phyloP scores from a whole-genome alignment of 2,888 invertebrate species.

The Rhimphoctona megacephalus region DNA sequence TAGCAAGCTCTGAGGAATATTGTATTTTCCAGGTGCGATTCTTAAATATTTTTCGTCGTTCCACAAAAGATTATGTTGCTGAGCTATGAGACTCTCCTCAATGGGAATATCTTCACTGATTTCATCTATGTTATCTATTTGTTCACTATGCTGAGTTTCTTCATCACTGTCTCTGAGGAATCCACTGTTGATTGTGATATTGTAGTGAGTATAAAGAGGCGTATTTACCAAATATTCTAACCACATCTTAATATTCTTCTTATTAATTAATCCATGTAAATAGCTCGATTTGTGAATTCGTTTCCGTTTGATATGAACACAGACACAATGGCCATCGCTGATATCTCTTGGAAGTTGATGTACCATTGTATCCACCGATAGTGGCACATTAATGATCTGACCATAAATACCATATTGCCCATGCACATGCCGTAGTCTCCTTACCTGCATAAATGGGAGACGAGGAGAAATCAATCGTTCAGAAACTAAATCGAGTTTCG shows the following conservation, averaged over 20 bases:
- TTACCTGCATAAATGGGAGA: conserved; percentile 74
- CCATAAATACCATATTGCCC: conserved; percentile 74
- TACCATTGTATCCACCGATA: conserved; percentile 74
- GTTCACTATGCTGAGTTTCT: not conserved
- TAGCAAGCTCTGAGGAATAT: conserved; percentile 60
- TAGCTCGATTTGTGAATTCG: conserved; percentile 72
- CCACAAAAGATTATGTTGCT: conserved; percentile 71
- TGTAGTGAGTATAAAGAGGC: conserved; percentile 36
- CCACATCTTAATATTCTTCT: conserved; percentile 28
- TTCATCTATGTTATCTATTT: conserved; percentile 51
- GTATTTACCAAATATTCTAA: conserved; percentile 24
- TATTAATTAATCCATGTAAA: conserved; percentile 65
- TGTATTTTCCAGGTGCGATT: conserved; percentile 67
- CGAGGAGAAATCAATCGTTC: conserved; percentile 74
- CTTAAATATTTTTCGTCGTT: conserved; percentile 69
- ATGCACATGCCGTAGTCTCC: conserved; percentile 73
- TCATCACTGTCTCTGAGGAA: not conserved
- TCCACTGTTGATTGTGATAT: conserved; percentile 27
- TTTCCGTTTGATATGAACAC: conserved; percentile 73
- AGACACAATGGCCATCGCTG: conserved; percentile 73
- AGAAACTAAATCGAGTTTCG: conserved; percentile 69
- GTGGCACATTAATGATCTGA: conserved; percentile 76
- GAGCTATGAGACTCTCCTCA: conserved; percentile 66
- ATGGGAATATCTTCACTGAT: conserved; percentile 57
- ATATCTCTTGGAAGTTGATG: conserved; percentile 66